Evolutionary conservation across 2,113 vertebrate species (phyloP), one percentile per base, ranked within the genome.

Genomic region (Bos indicus): DNA sequence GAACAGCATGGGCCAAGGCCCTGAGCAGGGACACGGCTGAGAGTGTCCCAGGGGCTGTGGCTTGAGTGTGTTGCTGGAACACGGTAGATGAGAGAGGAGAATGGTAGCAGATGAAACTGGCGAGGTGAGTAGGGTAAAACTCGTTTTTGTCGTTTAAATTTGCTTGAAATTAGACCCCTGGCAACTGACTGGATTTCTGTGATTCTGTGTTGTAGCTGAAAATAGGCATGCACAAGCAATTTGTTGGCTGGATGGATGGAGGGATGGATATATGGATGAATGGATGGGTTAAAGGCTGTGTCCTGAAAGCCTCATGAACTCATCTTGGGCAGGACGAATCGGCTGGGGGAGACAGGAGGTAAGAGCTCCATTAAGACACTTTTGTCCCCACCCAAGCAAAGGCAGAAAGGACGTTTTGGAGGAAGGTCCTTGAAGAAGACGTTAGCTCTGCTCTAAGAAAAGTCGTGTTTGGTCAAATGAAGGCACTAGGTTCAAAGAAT

Each of bases 401-500:
- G 54, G 48, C 46, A 60, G 40, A 81, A 90, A 88, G 54, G 21
- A 81, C 15, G 11, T 19, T 25, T 5, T 40, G 57, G n/a, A 64
- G 64, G 43, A 78, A 52, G 17, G 54, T 62, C 17, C 59, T 85
- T 46, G 17, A 51, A 91, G 82, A 93, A 90, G 43, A 0, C 21
- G 33, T 74, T 3, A 82, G 43, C 67, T 64, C 64, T 33, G n/a
- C 56, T 94, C 83, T 60, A 36, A 93, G 67, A 89, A 84, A 87
- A 90, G 59, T 56, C 9, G 0, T 19, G 10, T 81, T 88, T 88
- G 86, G 52, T 59, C 64, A 95, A 57, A 67, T 36, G 25, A 60
- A 95, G 64, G 8, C 26, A 25, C 28, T n/a, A 25, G 14, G 54
- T 30, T 48, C 28, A 48, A 74, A 40, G 30, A 64, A 59, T 6